Evolutionary conservation across 2,113 vertebrate genomes (phyloP).

Genomic region (Phylloscopus trochilus): DNA sequence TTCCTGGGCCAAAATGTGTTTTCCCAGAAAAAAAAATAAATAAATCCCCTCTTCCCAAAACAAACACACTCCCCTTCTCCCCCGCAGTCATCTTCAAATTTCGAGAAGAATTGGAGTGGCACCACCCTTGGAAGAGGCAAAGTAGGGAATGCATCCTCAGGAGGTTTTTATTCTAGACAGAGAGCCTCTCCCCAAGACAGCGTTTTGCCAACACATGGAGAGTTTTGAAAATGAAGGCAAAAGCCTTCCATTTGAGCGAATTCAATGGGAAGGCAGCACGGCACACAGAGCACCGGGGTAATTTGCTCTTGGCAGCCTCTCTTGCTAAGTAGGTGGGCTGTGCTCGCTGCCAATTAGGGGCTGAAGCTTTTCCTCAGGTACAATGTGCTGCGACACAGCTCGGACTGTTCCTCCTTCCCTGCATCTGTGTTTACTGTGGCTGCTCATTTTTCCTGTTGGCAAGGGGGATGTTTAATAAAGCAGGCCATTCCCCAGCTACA

Average conservation of each 20-base stretch:
- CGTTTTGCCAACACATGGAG: constrained; percentile 34
- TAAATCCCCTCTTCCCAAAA: background rate
- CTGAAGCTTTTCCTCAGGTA: constrained; percentile 21
- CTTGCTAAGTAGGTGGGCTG: constrained; percentile 54
- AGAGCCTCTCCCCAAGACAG: constrained; percentile 17
- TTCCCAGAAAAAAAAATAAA: background rate
- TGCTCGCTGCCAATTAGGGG: constrained; percentile 46
- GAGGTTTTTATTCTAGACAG: constrained; percentile 26
- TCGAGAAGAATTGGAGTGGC: background rate
- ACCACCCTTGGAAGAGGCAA: background rate
- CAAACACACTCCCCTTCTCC: background rate
- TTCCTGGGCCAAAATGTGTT: constrained; percentile 13
- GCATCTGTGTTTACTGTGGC: constrained; percentile 49
- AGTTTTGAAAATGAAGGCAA: constrained; percentile 47
- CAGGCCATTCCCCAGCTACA: constrained; percentile 51
- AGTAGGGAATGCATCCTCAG: background rate
- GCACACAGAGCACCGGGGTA: background rate
- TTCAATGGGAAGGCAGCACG: constrained; percentile 45
- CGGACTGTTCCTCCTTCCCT: constrained; percentile 1
- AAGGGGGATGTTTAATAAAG: constrained; percentile 58
- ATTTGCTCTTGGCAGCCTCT: constrained; percentile 56
- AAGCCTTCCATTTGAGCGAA: background rate
- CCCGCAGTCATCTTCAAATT: background rate
- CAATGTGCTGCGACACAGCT: background rate
- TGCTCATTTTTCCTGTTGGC: constrained; percentile 51